phyloP scores from a whole-genome alignment of 1,140 invertebrate species.

The Nebria ingens region DNA sequence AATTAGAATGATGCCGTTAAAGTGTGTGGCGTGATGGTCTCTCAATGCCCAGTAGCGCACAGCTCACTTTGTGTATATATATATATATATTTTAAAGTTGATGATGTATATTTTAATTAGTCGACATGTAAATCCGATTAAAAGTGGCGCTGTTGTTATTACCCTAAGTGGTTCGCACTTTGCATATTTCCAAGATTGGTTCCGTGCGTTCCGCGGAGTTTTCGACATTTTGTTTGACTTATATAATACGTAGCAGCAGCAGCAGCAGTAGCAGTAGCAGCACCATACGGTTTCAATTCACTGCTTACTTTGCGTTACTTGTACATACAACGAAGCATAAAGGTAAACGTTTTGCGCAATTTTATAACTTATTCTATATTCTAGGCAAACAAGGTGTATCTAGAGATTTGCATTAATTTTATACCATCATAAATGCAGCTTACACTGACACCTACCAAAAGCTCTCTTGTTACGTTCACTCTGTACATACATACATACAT shows the following conservation, averaged over 20 bases:
- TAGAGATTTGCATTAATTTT: slow-evolving; percentile 31
- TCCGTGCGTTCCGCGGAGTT: slow-evolving; percentile 13
- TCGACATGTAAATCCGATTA: slow-evolving; percentile 32
- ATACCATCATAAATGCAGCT: slow-evolving; percentile 28
- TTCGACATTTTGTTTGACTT: slow-evolving; percentile 13
- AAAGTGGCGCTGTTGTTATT: slow-evolving; percentile 27
- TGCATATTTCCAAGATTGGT: slow-evolving; percentile 27
- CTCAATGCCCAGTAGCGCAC: neutral
- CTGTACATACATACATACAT: too few species aligned
- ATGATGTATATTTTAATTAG: slow-evolving; percentile 31
- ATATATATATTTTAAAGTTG: slow-evolving; percentile 9
- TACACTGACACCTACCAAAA: too few species aligned
- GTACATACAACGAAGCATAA: neutral
- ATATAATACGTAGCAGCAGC: neutral
- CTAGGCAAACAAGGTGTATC: slow-evolving; percentile 29
- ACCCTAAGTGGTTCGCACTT: slow-evolving; percentile 28
- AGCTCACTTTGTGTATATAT: neutral
- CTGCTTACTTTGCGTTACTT: too few species aligned
- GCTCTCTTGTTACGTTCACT: too few species aligned
- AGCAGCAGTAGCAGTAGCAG: too few species aligned
- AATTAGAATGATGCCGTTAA: neutral
- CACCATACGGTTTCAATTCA: too few species aligned
- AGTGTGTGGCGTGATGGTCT: neutral
- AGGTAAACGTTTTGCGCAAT: slow-evolving; percentile 27
- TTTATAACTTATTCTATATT: slow-evolving; percentile 27